Evolutionary conservation across 2,888 invertebrate genomes (phyloP).

Genomic region (Norana najaformis): DNA sequence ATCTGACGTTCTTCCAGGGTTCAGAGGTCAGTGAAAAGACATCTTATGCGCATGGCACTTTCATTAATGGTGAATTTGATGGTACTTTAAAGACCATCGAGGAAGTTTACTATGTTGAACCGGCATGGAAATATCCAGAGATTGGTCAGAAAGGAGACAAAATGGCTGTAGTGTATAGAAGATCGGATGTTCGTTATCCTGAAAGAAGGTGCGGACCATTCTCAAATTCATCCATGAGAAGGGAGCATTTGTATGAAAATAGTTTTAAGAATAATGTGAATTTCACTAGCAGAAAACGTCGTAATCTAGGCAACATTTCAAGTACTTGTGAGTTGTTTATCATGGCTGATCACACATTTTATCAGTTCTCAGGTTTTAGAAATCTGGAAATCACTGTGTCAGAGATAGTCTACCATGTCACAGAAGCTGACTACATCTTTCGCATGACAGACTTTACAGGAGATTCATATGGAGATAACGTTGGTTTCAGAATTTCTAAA

Average conservation of each 20-base stretch:
- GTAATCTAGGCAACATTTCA: background rate
- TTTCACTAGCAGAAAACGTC: conserved; percentile 1
- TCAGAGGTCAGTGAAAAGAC: background rate
- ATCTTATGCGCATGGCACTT: conserved; percentile 8
- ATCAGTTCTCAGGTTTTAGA: conserved; percentile 45
- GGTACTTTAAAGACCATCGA: background rate
- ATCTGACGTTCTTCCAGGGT: background rate
- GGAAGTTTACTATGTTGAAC: conserved; percentile 17
- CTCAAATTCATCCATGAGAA: background rate
- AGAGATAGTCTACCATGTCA: conserved; percentile 50
- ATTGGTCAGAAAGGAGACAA: background rate
- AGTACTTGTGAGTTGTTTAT: conserved; percentile 48
- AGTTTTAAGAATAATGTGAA: background rate
- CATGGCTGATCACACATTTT: conserved; percentile 56
- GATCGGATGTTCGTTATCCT: conserved; percentile 10
- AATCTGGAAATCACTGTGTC: conserved; percentile 45
- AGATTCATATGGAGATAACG: conserved; percentile 53
- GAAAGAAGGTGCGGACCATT: background rate
- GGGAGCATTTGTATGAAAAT: background rate
- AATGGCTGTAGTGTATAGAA: conserved; percentile 26
- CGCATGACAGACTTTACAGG: conserved; percentile 56
- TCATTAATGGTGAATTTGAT: background rate
- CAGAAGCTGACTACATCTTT: conserved; percentile 54
- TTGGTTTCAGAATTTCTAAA: conserved; percentile 52
- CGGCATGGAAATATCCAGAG: conserved; percentile 1